Percentiles rank a stretch among this genome's conserved stretches.
These are phyloP conservation scores for Opisthograptis luteolata DNA, from an alignment of 2,888 invertebrate species.

Conservation along the genomic window DNA sequence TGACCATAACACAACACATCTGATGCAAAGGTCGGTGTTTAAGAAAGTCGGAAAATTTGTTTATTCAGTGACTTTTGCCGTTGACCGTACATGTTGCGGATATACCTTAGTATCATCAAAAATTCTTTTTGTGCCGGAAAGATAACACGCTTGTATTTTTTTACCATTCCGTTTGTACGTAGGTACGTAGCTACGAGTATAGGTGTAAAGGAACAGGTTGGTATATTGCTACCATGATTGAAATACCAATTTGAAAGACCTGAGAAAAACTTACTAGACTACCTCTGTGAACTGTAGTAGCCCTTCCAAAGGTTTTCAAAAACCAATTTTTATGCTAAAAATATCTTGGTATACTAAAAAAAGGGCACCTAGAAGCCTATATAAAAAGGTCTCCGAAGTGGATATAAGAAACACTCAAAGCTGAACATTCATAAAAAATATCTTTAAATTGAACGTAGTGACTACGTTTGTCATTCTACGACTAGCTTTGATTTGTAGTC, in stretches of 20 bases:
- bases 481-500: neutral
- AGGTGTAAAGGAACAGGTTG: too few species aligned
- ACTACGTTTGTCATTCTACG: slow-evolving; percentile 4
- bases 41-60: too few species aligned
- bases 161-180: too few species aligned
- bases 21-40: too few species aligned
- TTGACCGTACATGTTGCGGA: slow-evolving; percentile 1
- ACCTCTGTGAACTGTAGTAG: too few species aligned
- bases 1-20: too few species aligned
- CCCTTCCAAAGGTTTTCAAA: slow-evolving; percentile 12
- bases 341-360: slow-evolving; percentile 13
- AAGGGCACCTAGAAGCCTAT: slow-evolving; percentile 11
- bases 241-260: too few species aligned
- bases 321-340: slow-evolving; percentile 9
- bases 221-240: too few species aligned
- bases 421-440: slow-evolving; percentile 6
- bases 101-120: slow-evolving; percentile 1
- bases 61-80: too few species aligned
- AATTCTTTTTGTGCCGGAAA: neutral
- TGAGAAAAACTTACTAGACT: too few species aligned
- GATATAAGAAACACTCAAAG: slow-evolving; percentile 8
- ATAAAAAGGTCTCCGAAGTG: slow-evolving; percentile 11
- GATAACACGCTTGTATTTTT: neutral
- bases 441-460: neutral
- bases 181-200: too few species aligned